phyloP scores from a whole-genome alignment of 1,140 invertebrate genomes.

The Pseudoatta argentina region DNA sequence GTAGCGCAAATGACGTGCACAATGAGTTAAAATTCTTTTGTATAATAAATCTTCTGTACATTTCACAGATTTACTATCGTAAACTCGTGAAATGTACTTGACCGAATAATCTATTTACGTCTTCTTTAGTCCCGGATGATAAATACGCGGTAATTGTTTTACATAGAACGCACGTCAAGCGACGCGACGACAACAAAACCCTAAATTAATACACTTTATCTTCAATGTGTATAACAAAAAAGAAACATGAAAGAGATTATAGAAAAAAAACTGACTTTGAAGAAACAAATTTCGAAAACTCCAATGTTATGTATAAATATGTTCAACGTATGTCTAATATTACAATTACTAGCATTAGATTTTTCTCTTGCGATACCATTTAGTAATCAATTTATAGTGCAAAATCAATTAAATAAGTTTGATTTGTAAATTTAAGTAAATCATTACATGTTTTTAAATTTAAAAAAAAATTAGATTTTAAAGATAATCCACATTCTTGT shows the following conservation, averaged over 20 bases:
- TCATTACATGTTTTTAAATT: background rate
- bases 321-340: background rate
- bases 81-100: constrained; percentile 45
- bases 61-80: background rate
- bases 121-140: background rate
- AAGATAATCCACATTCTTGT: background rate
- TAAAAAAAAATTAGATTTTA: background rate
- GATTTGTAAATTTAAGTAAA: constrained; percentile 13
- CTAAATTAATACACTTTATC: constrained; percentile 38
- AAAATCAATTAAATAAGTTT: background rate
- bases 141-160: constrained; percentile 49
- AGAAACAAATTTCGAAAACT: background rate
- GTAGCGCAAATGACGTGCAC: background rate
- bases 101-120: constrained; percentile 57
- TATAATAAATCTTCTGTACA: background rate
- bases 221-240: background rate
- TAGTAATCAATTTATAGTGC: background rate
- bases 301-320: background rate
- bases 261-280: background rate
- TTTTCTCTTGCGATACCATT: background rate
- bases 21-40: constrained; percentile 34
- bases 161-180: background rate
- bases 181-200: constrained; percentile 7
- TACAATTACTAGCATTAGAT: background rate
- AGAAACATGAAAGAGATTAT: background rate